Evolutionary conservation across 1,140 invertebrate genomes (phyloP).

Genomic region (Drosophila seguyi): DNA sequence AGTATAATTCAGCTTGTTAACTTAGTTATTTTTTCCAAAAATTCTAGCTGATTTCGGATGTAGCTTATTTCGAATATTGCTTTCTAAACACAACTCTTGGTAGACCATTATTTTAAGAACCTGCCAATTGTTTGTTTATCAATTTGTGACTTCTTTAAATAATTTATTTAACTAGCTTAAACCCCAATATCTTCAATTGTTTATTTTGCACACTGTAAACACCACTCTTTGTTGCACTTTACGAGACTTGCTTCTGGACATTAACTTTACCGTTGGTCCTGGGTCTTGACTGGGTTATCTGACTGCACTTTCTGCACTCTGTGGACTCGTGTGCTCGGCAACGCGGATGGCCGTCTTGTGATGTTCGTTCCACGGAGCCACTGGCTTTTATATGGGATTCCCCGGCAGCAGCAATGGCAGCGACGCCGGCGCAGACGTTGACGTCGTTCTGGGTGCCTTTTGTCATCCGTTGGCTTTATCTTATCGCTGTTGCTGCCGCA

Average conservation of each 20-base stretch:
- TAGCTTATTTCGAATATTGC: not conserved
- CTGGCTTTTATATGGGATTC: conserved; percentile 65
- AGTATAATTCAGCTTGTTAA: not conserved
- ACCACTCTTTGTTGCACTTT: conserved; percentile 10
- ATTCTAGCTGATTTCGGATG: not conserved
- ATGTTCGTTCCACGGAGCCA: conserved; percentile 61
- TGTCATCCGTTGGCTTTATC: conserved; percentile 76
- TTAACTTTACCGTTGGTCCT: conserved; percentile 71
- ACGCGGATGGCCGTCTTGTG: conserved; percentile 77
- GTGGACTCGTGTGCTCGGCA: conserved; percentile 65
- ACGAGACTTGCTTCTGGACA: conserved; percentile 16
- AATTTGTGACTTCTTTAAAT: not conserved
- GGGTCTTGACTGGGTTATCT: conserved; percentile 34
- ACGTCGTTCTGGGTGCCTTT: conserved; percentile 75
- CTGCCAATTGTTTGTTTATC: not conserved
- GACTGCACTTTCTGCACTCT: conserved; percentile 36
- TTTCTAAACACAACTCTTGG: not conserved
- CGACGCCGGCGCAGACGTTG: conserved; percentile 23
- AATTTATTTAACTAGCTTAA: not conserved
- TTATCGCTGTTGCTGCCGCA: conserved; percentile 62
- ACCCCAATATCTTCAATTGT: too few species aligned
- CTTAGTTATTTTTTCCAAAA: not conserved
- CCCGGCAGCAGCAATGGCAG: conserved; percentile 26
- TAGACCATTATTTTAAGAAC: not conserved
- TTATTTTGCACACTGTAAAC: conserved; percentile 5